A percentile compares a stretch with the other conserved stretches of the same genome.
Conservation (phyloP, 2,113 vertebrate species). For the Nesogale talazaci region DNA sequence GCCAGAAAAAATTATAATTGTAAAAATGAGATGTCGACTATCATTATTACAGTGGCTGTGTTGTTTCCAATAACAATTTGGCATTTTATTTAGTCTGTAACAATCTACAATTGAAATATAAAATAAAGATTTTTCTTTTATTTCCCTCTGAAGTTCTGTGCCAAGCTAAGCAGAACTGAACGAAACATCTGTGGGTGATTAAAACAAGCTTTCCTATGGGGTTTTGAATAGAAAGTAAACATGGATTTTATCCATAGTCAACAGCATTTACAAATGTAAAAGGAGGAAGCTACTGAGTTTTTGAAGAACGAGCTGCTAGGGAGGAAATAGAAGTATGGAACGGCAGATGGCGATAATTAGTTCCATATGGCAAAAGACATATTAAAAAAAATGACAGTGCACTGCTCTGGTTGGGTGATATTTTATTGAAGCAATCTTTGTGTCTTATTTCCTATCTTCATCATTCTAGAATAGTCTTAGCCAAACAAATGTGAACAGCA, state of each 20-base stretch:
- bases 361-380: conserved; percentile 88
- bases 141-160: conserved; percentile 90
- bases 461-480: conserved; percentile 34
- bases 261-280: conserved; percentile 98
- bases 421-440: conserved; percentile 80
- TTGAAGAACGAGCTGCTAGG: conserved; percentile 95
- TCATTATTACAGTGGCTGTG: conserved; percentile 89
- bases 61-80: conserved; percentile 93
- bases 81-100: conserved; percentile 93
- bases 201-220: conserved; percentile 92
- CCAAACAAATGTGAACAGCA: conserved; percentile 13
- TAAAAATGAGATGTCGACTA: conserved; percentile 89
- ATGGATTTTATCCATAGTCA: conserved; percentile 98
- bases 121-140: conserved; percentile 92
- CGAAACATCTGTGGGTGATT: conserved; percentile 96
- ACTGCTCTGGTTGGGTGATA: conserved; percentile 76
- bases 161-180: conserved; percentile 92
- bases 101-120: conserved; percentile 93
- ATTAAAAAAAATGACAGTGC: conserved; percentile 73
- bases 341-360: conserved; percentile 96
- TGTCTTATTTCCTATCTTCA: conserved; percentile 49
- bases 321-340: conserved; percentile 93
- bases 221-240: conserved; percentile 96
- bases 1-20: conserved; percentile 89
- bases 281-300: conserved; percentile 99